Evolutionary conservation across 2,113 vertebrate genomes (phyloP).

Genomic region (Mustelus asterias): DNA sequence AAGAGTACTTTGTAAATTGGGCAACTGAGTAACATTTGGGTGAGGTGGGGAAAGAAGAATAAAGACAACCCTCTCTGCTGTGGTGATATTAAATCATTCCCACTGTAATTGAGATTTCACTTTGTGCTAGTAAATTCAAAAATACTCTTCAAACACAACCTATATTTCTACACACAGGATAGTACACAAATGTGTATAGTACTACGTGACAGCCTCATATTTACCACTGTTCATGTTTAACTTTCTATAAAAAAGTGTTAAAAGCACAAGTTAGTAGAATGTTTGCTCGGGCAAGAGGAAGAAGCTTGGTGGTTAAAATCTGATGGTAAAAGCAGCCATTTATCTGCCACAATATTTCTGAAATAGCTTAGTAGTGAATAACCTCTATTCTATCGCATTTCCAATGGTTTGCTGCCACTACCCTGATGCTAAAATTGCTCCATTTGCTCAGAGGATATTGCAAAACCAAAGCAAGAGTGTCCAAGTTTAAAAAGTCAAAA

Average conservation of each 20-base stretch:
- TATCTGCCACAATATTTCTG: neutral
- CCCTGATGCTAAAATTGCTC: neutral
- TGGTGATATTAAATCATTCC: too few species aligned
- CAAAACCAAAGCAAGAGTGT: neutral
- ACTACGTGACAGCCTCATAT: neutral
- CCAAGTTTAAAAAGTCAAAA: neutral
- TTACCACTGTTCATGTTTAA: neutral
- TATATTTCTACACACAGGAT: too few species aligned
- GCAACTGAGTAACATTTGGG: neutral
- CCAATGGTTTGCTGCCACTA: neutral
- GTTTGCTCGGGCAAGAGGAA: neutral
- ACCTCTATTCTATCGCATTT: neutral
- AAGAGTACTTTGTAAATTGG: neutral
- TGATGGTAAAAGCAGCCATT: neutral
- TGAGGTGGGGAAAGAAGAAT: neutral
- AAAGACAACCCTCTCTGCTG: too few species aligned
- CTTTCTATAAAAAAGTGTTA: neutral
- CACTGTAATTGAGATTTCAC: too few species aligned
- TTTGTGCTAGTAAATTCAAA: too few species aligned
- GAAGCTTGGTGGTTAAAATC: neutral
- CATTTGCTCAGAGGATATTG: neutral
- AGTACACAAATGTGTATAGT: neutral
- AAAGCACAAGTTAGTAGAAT: neutral
- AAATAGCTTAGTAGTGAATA: neutral
- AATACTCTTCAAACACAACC: too few species aligned